Base-by-base conservation (phyloP, 2,888 invertebrate species). In the Saturnia pavonia region DNA sequence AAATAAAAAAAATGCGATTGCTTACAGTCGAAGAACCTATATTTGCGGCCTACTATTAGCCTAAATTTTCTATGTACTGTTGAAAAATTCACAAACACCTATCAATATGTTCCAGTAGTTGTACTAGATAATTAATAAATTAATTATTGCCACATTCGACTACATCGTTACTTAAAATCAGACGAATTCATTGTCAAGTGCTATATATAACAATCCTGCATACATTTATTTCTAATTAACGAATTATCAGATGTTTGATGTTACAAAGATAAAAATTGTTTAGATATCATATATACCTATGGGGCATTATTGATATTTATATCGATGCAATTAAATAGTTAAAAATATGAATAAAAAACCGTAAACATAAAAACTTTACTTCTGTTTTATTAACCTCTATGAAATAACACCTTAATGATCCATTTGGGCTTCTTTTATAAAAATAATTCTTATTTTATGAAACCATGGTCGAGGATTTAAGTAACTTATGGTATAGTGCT, bases 401-500 rank as follows among this genome's bases (percentile, higher is more conserved):
- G n/a, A n/a, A n/a, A n/a, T n/a, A n/a, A n/a, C 34, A 48, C 1
- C 7, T 7, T 3, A 48, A 48, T 48, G 48, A 48, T 48, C 3
- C 19, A 48, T 19, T 19, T 19, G 19, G 1, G 0, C 19, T 48
- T 19, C 16, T 19, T 48, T 48, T 48, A 48, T 19, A 48, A 48
- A 48, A 48, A 48, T 48, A 48, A 19, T 4, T 48, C 16, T 16
- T 3, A 6, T 19, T 2, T 48, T 7, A 54, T 22, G 11, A 22
- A 12, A 60, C 1, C 14, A 3, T 60, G 25, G 27, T 60, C 19
- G 6, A 60, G 14, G 14, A 27, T 60, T 60, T 60, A 27, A 60
- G 14, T 60, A 60, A 60, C 57, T 12, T 70, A 42, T 54, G n/a
- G 43, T 54, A 54, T 51, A 67, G 67, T 70, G 40, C 67, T 67